Percentiles rank a stretch among this genome's conserved stretches.
Conservation (phyloP, 2,888 invertebrate species). For the Sarcophaga carnaria region DNA sequence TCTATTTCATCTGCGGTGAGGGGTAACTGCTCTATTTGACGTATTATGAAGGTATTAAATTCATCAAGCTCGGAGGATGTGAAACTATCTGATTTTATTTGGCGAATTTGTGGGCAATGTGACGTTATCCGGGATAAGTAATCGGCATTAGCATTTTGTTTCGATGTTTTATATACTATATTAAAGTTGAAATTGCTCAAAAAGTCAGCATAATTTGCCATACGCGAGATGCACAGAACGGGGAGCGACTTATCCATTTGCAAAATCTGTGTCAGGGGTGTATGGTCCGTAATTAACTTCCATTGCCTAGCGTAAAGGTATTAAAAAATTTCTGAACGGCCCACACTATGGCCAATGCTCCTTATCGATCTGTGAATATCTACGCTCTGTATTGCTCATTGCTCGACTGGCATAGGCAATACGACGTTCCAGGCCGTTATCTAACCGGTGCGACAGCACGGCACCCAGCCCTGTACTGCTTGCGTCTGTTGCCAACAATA, state of each 20-base stretch:
- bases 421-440: conserved; percentile 32
- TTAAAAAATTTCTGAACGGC: conserved; percentile 30
- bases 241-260: conserved; percentile 17
- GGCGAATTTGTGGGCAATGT: not conserved
- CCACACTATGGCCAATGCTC: conserved; percentile 38
- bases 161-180: conserved; percentile 16
- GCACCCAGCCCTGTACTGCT: conserved; percentile 57
- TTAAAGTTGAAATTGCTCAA: conserved; percentile 43
- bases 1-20: conserved; percentile 13
- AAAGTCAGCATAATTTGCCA: conserved; percentile 53
- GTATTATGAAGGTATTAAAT: conserved; percentile 61
- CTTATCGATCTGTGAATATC: conserved; percentile 59
- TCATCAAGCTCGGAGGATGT: conserved; percentile 32
- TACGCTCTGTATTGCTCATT: conserved; percentile 52
- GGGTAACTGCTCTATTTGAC: conserved; percentile 62
- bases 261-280: conserved; percentile 57
- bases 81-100: not conserved
- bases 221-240: conserved; percentile 29
- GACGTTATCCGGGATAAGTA: conserved; percentile 15
- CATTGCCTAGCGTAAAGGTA: conserved; percentile 31
- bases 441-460: conserved; percentile 40
- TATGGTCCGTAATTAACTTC: conserved; percentile 63
- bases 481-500: conserved; percentile 51
- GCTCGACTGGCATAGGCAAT: conserved; percentile 61
- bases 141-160: conserved; percentile 25